Conservation (phyloP, 2,797 vertebrate genomes). For the Gouania willdenowi region DNA sequence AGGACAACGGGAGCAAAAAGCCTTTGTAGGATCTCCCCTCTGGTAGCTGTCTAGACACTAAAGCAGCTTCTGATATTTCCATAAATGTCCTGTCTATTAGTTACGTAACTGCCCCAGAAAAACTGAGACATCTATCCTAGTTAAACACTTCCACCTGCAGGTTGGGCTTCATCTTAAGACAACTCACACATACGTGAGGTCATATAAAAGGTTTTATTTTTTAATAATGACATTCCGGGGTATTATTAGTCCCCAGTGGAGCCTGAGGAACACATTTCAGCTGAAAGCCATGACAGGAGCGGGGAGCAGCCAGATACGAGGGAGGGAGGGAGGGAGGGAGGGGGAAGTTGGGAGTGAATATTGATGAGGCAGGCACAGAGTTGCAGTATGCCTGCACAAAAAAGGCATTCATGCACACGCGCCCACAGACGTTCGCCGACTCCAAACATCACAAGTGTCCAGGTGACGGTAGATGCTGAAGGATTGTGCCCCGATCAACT, state of each 20-base stretch:
- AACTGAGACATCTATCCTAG: background rate
- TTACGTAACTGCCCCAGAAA: background rate
- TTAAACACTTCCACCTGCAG: background rate
- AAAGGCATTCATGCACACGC: slow-evolving; percentile 37
- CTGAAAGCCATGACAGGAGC: slow-evolving; percentile 47
- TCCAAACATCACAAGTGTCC: slow-evolving; percentile 38
- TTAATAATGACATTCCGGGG: slow-evolving; percentile 25
- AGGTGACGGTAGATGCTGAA: slow-evolving; percentile 60
- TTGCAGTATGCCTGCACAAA: slow-evolving; percentile 59
- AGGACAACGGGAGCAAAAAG: slow-evolving; percentile 36
- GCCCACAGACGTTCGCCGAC: slow-evolving; percentile 31
- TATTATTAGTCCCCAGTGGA: slow-evolving; percentile 45
- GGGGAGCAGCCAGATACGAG: slow-evolving; percentile 17
- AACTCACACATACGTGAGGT: slow-evolving; percentile 3
- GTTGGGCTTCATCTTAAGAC: background rate
- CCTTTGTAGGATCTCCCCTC: slow-evolving; percentile 50
- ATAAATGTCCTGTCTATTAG: slow-evolving; percentile 10
- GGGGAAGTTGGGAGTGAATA: slow-evolving; percentile 45
- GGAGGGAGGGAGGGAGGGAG: slow-evolving; percentile 5
- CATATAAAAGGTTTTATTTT: slow-evolving; percentile 7
- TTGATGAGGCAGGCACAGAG: slow-evolving; percentile 59
- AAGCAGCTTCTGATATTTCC: slow-evolving; percentile 16
- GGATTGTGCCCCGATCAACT: slow-evolving; percentile 15
- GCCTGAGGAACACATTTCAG: slow-evolving; percentile 27
- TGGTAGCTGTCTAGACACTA: slow-evolving; percentile 27